Evolutionary conservation across 2,797 vertebrate species (phyloP), one percentile per base, ranked within the genome.

Genomic region (Balearica regulorum): DNA sequence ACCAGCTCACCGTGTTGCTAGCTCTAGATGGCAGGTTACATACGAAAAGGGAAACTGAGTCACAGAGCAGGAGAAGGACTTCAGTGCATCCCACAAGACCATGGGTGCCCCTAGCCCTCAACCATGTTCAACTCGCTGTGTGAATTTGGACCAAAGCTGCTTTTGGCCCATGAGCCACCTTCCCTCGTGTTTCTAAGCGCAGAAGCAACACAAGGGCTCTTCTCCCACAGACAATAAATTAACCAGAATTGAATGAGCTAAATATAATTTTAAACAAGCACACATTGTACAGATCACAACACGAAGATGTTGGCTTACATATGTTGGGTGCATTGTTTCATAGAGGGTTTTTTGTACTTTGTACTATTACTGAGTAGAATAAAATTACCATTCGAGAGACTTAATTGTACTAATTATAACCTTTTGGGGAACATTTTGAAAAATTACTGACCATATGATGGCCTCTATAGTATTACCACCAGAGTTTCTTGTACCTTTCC

Each of bases 331-430:
- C 61, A 53, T 83, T 93, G 81, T 92, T 94, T 69, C 72, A 29
- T 1, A 24, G 61, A 53, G 12, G 9, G 53, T 1, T 9, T 20
- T 81, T 78, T 93, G 71, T 77, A 44, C 49, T 71, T 70, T 51
- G 54, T 73, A 39, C 79, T 64, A 53, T 91, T 69, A 79, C 51
- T 28, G 65, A 88, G 65, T 14, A 76, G 79, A 87, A 88, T 73
- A 78, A 93, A 95, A 95, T 80, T 33, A 66, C 77, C 46, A 33
- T 77, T 80, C 2, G 28, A 96, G 92, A 73, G 22, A 43, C 48
- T 87, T 90, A 93, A 95, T 92, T 91, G 85, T 48, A 58, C 77
- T 90, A 91, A 97, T 96, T 82, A 89, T 46, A 55, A 90, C 57
- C 77, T 75, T 90, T 89, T 61, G 8, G 53, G 83, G 93, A 93